Conservation (phyloP, 2,113 vertebrate genomes). For the Cnemophilus loriae region DNA sequence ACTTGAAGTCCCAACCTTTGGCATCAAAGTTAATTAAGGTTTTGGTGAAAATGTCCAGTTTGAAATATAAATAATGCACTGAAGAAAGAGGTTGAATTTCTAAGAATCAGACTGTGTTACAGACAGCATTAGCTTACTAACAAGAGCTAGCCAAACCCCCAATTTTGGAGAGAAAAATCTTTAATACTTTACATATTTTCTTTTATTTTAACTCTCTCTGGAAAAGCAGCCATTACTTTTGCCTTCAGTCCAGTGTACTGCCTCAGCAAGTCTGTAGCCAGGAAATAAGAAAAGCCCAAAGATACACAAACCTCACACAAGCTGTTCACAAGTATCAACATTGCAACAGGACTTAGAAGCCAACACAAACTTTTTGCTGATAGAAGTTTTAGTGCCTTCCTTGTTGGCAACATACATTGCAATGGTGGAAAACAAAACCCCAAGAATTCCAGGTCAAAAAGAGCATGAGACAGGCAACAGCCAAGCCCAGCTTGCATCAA, state of each 20-base stretch:
- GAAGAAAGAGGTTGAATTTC: slow-evolving; percentile 60
- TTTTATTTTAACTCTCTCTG: neutral
- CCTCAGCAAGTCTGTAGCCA: neutral
- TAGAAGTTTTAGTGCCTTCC: neutral
- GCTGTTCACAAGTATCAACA: neutral
- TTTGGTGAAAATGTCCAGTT: slow-evolving; percentile 56
- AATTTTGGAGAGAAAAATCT: neutral
- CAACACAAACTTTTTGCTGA: neutral
- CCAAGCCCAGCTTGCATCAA: neutral
- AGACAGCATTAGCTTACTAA: neutral
- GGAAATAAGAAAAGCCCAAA: neutral
- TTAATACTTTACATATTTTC: neutral
- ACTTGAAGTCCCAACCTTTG: slow-evolving; percentile 54
- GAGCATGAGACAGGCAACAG: neutral
- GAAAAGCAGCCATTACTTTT: slow-evolving; percentile 11
- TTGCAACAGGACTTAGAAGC: neutral
- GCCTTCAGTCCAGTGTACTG: neutral
- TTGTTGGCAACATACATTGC: neutral
- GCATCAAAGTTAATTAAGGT: slow-evolving; percentile 58
- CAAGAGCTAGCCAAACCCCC: neutral
- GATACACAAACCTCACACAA: neutral
- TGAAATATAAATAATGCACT: slow-evolving; percentile 61
- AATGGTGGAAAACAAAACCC: neutral
- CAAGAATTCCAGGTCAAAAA: neutral
- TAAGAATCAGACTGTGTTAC: neutral